phyloP scores from a whole-genome alignment of 2,888 invertebrate genomes.

The Epiperipatus broadwayi region DNA sequence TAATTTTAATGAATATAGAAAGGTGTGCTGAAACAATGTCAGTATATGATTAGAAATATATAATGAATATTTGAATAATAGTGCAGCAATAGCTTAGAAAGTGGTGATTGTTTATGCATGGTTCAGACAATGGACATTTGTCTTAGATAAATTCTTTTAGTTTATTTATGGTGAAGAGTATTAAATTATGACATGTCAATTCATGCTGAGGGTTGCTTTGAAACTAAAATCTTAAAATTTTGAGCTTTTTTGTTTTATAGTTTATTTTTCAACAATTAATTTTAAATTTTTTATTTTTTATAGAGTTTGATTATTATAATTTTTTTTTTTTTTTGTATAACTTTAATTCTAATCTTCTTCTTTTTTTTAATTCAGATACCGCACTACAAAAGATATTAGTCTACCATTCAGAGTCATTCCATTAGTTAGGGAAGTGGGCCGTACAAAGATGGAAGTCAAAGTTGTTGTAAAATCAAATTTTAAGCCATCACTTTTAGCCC shows the following conservation, averaged over 20 bases:
- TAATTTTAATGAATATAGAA: too few relatives aligned
- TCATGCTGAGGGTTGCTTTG: too few relatives aligned
- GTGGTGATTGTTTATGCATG: too few relatives aligned
- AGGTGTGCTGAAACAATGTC: too few relatives aligned
- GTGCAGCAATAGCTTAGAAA: too few relatives aligned
- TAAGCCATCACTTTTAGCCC: slow-evolving; percentile 88
- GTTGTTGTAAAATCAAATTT: slow-evolving; percentile 98
- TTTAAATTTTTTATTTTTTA: slow-evolving; percentile 8
- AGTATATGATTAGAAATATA: too few relatives aligned
- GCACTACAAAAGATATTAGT: slow-evolving; percentile 98
- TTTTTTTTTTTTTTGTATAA: background rate
- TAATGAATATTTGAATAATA: too few relatives aligned
- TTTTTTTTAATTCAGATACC: slow-evolving; percentile 44
- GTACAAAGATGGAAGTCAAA: slow-evolving; percentile 99
- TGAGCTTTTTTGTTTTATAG: slow-evolving; percentile 19
- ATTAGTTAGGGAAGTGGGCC: slow-evolving; percentile 86
- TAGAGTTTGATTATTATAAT: background rate
- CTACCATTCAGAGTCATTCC: slow-evolving; percentile 98
- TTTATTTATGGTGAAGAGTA: too few relatives aligned
- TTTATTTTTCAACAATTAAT: slow-evolving; percentile 6
- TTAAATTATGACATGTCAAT: too few relatives aligned
- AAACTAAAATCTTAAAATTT: too few relatives aligned
- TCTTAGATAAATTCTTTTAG: too few relatives aligned
- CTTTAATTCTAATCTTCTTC: slow-evolving; percentile 6
- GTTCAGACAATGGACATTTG: too few relatives aligned